Percentiles rank a stretch among this genome's conserved stretches.
These are phyloP conservation scores for Eumaeus atala DNA, from an alignment of 1,140 invertebrate species.

Conservation along the genomic window DNA sequence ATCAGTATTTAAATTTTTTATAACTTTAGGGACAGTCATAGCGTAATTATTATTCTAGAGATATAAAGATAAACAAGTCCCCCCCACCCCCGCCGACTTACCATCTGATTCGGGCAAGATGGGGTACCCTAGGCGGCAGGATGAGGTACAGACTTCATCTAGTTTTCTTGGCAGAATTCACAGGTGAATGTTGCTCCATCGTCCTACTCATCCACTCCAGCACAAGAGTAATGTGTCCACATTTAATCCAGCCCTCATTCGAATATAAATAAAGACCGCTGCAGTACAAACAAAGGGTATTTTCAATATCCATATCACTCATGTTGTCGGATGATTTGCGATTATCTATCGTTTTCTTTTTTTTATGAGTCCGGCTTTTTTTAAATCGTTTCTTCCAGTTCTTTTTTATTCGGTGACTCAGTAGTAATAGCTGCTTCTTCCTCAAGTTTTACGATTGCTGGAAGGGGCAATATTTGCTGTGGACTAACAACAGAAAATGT, in stretches of 20 bases:
- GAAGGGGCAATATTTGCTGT: too few species aligned
- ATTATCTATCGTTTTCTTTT: conserved; percentile 14
- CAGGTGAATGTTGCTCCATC: conserved; percentile 6
- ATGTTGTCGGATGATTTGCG: conserved; percentile 4
- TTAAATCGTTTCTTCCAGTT: too few species aligned
- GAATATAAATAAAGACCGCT: conserved; percentile 27
- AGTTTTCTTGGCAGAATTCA: conserved; percentile 1
- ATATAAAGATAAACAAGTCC: conserved; percentile 13
- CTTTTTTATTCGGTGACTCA: too few species aligned
- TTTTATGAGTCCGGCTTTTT: too few species aligned
- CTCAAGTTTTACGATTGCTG: too few species aligned
- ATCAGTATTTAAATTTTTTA: conserved; percentile 8
- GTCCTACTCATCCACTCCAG: conserved; percentile 3
- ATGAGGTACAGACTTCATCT: conserved; percentile 1
- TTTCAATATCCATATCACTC: conserved; percentile 13
- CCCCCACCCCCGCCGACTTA: conserved; percentile 4
- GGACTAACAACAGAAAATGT: too few species aligned
- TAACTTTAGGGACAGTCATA: conserved; percentile 5
- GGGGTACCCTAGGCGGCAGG: neutral
- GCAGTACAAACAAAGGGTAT: conserved; percentile 28
- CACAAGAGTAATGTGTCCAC: conserved; percentile 14
- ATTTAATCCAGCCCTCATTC: conserved; percentile 26
- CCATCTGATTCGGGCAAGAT: conserved; percentile 9
- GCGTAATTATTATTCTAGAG: conserved; percentile 7
- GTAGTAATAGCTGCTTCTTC: too few species aligned